Conservation (phyloP, 2,113 vertebrate species). For the Damaliscus lunatus region DNA sequence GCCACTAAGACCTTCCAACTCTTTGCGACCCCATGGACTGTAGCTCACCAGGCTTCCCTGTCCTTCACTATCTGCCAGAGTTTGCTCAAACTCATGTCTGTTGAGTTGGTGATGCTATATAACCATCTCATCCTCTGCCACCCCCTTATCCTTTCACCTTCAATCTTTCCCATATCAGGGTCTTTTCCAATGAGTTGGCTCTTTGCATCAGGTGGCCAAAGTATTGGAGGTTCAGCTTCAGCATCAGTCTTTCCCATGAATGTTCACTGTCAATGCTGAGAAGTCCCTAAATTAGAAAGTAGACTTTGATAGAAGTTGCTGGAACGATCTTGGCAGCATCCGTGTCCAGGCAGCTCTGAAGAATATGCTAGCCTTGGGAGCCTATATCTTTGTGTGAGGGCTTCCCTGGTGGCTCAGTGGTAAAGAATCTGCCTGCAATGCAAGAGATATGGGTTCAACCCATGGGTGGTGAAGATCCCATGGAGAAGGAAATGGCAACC, state of each 20-base stretch:
- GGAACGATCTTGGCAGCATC: neutral
- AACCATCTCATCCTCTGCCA: neutral
- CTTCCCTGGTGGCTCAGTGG: neutral
- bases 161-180: neutral
- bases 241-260: neutral
- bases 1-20: neutral
- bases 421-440: neutral
- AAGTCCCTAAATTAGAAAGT: neutral
- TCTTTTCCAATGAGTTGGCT: neutral
- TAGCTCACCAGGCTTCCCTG: neutral
- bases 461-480: neutral
- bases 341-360: neutral
- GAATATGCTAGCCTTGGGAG: neutral
- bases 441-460: neutral
- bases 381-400: neutral
- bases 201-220: neutral
- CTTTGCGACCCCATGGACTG: neutral
- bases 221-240: neutral
- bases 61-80: neutral
- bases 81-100: neutral
- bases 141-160: neutral
- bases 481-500: neutral
- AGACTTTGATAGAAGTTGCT: neutral
- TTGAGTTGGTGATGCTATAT: neutral
- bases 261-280: neutral